phyloP scores from a whole-genome alignment of 2,797 vertebrate species.

The Typhlichthys eigenmanni region DNA sequence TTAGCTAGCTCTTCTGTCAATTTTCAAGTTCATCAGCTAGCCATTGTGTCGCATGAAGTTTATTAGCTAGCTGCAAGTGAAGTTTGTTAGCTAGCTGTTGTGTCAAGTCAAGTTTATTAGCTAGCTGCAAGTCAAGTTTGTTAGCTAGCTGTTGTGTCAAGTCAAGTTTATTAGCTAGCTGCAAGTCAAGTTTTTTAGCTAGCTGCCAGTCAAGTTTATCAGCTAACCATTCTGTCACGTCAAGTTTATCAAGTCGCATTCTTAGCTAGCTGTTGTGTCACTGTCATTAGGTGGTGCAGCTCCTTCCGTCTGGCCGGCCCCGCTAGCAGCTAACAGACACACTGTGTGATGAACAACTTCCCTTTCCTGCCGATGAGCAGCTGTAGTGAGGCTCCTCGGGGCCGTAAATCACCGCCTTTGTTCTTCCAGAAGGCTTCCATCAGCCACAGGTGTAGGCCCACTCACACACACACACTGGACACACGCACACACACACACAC shows the following conservation, averaged over 20 bases:
- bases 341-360: slow-evolving; percentile 97
- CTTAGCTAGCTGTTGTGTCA: slow-evolving; percentile 54
- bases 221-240: not conserved
- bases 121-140: too few species aligned
- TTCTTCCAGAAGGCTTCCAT: slow-evolving; percentile 94
- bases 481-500: too few species aligned
- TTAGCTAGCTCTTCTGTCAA: not conserved
- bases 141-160: too few species aligned
- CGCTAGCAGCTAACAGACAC: slow-evolving; percentile 81
- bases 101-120: too few species aligned
- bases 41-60: not conserved
- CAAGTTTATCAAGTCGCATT: slow-evolving; percentile 22
- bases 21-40: not conserved
- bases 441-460: slow-evolving; percentile 93
- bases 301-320: slow-evolving; percentile 71
- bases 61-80: too few species aligned
- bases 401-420: slow-evolving; percentile 95
- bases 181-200: too few species aligned
- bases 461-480: slow-evolving; percentile 14
- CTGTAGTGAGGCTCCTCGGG: slow-evolving; percentile 86
- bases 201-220: not conserved
- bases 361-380: slow-evolving; percentile 94
- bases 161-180: too few species aligned
- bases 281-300: slow-evolving; percentile 83
- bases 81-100: too few species aligned